A percentile compares a stretch with the other conserved stretches of the same genome.
These are phyloP conservation scores for Drosophila sordidapex DNA, from an alignment of 2,888 invertebrate species.

Conservation along the genomic window DNA sequence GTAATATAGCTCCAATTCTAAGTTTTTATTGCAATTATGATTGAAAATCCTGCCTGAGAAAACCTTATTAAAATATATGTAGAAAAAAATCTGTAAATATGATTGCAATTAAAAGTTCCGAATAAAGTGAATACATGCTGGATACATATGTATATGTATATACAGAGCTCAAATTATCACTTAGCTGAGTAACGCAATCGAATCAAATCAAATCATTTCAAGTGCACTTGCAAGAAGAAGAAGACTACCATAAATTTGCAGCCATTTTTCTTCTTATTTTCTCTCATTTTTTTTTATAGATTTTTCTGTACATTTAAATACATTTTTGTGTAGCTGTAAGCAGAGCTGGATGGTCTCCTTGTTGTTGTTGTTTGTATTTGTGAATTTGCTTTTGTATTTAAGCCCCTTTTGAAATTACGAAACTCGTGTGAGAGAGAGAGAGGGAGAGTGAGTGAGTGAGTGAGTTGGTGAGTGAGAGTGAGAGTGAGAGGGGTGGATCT, in stretches of 20 bases:
- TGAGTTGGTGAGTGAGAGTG: background rate
- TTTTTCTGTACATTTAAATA: slow-evolving; percentile 17
- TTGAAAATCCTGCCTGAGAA: too few relatives aligned
- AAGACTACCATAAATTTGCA: background rate
- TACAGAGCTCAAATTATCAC: background rate
- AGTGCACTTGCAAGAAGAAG: background rate
- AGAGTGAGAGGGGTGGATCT: slow-evolving; percentile 52
- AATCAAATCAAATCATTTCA: background rate
- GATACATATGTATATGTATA: background rate
- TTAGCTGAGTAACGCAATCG: background rate
- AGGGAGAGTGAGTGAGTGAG: slow-evolving; percentile 7
- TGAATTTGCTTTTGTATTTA: background rate
- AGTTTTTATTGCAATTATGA: too few relatives aligned
- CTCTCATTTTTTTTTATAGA: slow-evolving; percentile 5
- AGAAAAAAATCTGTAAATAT: too few relatives aligned
- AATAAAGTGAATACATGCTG: background rate
- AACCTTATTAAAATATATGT: too few relatives aligned
- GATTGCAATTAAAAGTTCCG: too few relatives aligned
- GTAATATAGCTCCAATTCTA: too few relatives aligned
- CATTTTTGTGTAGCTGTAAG: slow-evolving; percentile 2
- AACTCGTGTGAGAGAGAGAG: slow-evolving; percentile 27
- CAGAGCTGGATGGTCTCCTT: slow-evolving; percentile 15
- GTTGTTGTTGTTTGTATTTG: slow-evolving; percentile 18
- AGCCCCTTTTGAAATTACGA: slow-evolving; percentile 21
- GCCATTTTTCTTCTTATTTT: slow-evolving; percentile 1